phyloP scores from a whole-genome alignment of 2,888 invertebrate species.

The Eumacrocentrus americanus region DNA sequence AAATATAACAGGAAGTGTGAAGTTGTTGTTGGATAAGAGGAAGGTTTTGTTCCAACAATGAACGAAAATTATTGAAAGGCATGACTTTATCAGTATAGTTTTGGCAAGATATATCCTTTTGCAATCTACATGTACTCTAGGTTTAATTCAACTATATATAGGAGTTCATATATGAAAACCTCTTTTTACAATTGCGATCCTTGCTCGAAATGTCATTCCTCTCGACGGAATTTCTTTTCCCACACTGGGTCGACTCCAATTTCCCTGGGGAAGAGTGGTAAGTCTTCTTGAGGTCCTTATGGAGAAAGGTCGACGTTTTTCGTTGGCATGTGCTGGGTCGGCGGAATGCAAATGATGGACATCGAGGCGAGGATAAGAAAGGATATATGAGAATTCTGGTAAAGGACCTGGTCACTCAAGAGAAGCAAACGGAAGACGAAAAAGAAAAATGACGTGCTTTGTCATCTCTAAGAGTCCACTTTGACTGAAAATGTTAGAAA shows the following conservation, averaged over 20 bases:
- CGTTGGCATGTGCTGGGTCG: not conserved
- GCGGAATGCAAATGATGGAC: conserved; percentile 4
- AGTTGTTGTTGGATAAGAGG: no score
- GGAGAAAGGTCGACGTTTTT: not conserved
- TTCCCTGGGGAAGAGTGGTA: conserved; percentile 10
- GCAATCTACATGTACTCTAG: no score
- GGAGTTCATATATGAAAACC: not conserved
- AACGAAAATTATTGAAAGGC: no score
- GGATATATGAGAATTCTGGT: not conserved
- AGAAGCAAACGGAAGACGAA: not conserved
- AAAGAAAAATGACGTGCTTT: not conserved
- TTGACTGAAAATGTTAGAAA: no score
- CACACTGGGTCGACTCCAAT: conserved; percentile 3
- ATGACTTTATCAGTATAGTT: no score
- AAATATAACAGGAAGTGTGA: no score
- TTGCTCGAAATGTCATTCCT: not conserved
- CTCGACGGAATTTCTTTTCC: conserved; percentile 3
- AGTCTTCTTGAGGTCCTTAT: not conserved
- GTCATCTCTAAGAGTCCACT: no score
- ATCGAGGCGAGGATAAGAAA: not conserved
- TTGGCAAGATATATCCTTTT: no score
- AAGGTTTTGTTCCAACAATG: no score
- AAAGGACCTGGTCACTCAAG: not conserved
- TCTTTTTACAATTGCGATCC: conserved; percentile 10
- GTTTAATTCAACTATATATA: no score